Percentiles rank a stretch among this genome's conserved stretches.
Evolutionary conservation across 64 coral and sea anemone genomes (phyloP).

Genomic region (Cladopsammia gracilis): DNA sequence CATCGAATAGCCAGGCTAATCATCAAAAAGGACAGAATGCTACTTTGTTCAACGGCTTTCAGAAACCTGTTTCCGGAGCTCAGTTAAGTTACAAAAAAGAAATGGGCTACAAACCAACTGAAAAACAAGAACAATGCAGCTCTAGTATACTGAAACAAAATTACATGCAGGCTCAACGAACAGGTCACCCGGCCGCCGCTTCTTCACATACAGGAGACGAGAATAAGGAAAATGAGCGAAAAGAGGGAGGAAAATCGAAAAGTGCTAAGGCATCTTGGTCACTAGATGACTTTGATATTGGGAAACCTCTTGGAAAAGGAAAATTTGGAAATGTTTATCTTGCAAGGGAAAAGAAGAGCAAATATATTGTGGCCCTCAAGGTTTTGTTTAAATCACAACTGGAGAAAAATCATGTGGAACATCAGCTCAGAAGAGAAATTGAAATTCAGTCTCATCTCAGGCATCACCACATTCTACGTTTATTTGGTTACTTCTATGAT

Average conservation of each 20-base stretch:
- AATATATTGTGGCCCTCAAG: slow-evolving; percentile 95
- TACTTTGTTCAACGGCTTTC: neutral
- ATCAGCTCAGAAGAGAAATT: slow-evolving; percentile 95
- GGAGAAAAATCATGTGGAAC: slow-evolving; percentile 93
- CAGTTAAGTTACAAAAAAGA: neutral
- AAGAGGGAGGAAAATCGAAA: neutral
- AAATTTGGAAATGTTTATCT: slow-evolving; percentile 99
- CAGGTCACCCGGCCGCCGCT: neutral
- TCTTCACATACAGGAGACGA: neutral
- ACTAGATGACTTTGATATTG: slow-evolving; percentile 95
- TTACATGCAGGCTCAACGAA: slow-evolving; percentile 1
- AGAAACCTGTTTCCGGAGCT: neutral
- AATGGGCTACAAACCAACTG: neutral
- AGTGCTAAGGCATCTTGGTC: slow-evolving; percentile 61
- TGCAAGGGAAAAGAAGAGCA: slow-evolving; percentile 94
- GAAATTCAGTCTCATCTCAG: slow-evolving; percentile 99
- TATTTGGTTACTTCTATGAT: slow-evolving; percentile 99
- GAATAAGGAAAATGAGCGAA: slow-evolving; percentile 17
- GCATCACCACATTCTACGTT: slow-evolving; percentile 88
- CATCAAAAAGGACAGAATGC: slow-evolving; percentile 4
- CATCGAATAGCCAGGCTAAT: slow-evolving; percentile 7
- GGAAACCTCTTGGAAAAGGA: slow-evolving; percentile 97
- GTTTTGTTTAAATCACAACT: slow-evolving; percentile 94
- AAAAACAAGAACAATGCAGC: slow-evolving; percentile 7
- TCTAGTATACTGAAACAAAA: neutral